phyloP scores from a whole-genome alignment of 2,888 invertebrate genomes.

The Dioctria linearis region DNA sequence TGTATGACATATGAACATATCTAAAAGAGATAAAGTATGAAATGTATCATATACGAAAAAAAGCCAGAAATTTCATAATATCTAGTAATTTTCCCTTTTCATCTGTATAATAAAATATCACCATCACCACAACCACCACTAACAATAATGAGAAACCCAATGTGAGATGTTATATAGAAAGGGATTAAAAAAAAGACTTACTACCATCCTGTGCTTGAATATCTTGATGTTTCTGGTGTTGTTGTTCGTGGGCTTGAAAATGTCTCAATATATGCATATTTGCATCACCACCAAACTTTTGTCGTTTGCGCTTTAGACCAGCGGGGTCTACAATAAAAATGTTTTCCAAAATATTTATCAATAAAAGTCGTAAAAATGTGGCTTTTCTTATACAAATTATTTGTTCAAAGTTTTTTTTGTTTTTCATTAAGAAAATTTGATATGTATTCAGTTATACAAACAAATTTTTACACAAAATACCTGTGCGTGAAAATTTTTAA shows the following conservation, averaged over 20 bases:
- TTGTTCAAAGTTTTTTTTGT: slow-evolving; percentile 56
- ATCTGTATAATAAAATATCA: too few species aligned
- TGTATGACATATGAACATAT: too few species aligned
- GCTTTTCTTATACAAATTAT: slow-evolving; percentile 39
- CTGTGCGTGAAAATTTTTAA: slow-evolving; percentile 1
- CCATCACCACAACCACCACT: slow-evolving; percentile 12
- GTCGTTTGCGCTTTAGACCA: slow-evolving; percentile 72
- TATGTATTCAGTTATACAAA: slow-evolving; percentile 22
- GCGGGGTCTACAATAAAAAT: slow-evolving; percentile 74
- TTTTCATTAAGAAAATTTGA: slow-evolving; percentile 33
- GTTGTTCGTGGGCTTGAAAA: slow-evolving; percentile 60
- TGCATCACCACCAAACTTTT: slow-evolving; percentile 70
- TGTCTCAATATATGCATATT: slow-evolving; percentile 69
- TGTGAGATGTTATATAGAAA: not conserved
- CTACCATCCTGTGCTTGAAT: slow-evolving; percentile 65
- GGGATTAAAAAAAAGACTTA: slow-evolving; percentile 64
- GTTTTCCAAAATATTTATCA: slow-evolving; percentile 56
- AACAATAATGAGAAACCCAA: slow-evolving; percentile 31
- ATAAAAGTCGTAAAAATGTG: slow-evolving; percentile 23
- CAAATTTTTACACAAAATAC: slow-evolving; percentile 12
- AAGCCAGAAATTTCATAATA: not conserved
- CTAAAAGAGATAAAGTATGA: not conserved
- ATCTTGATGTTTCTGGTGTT: slow-evolving; percentile 65
- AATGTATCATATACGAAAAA: too few species aligned
- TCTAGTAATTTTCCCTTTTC: not conserved